These are phyloP conservation scores for Tyria jacobaeae DNA, from an alignment of 2,888 invertebrate species.

Conservation along the genomic window DNA sequence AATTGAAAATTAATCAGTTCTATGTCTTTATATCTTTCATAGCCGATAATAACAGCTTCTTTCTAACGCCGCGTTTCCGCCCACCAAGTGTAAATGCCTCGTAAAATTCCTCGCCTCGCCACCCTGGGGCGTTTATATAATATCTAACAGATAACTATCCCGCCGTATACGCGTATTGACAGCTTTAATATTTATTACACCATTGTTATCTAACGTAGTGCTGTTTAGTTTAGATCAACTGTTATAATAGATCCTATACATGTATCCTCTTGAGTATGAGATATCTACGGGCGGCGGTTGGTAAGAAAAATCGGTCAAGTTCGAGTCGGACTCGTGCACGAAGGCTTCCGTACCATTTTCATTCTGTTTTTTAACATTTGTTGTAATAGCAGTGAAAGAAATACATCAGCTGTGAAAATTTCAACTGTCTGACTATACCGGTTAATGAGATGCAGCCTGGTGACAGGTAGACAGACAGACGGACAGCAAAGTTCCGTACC, in stretches of 20 bases:
- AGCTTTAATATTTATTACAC: conserved; percentile 83
- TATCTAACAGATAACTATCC: conserved; percentile 81
- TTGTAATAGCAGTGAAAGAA: no score
- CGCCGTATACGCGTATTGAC: conserved; percentile 80
- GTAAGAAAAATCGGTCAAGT: no score
- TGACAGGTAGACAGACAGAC: no score
- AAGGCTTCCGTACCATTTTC: no score
- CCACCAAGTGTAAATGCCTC: conserved; percentile 38
- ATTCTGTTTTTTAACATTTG: no score
- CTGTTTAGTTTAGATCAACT: conserved; percentile 42
- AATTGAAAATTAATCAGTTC: neutral
- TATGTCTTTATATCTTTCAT: neutral
- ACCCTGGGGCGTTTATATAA: conserved; percentile 83
- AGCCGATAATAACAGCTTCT: neutral
- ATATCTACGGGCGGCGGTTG: no score
- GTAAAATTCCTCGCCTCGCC: conserved; percentile 68
- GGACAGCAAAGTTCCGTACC: no score
- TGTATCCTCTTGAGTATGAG: no score
- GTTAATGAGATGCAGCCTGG: no score
- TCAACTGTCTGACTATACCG: no score
- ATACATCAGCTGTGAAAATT: no score
- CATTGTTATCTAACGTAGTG: conserved; percentile 73
- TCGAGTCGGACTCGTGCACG: no score
- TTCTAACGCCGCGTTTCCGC: conserved; percentile 36
- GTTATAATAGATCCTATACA: conserved; percentile 34